Evolutionary conservation across 2,113 vertebrate species (phyloP).

Genomic region (Equus quagga): DNA sequence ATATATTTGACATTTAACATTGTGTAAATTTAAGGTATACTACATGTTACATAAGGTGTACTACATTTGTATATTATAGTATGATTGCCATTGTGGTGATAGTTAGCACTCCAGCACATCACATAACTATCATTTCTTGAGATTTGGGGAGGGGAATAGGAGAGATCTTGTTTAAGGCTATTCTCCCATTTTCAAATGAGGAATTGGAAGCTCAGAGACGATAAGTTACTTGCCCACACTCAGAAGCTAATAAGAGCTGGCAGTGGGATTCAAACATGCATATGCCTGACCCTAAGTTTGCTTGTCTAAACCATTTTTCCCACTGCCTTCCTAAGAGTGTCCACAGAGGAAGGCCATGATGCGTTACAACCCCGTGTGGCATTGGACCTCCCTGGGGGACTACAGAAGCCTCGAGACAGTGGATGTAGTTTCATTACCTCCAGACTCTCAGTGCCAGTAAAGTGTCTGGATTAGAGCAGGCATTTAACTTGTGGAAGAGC

Average conservation of each 20-base stretch:
- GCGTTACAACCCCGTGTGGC: background rate
- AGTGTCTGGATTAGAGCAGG: background rate
- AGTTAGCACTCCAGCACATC: background rate
- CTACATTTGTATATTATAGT: background rate
- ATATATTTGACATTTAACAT: background rate
- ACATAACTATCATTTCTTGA: background rate
- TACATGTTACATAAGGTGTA: background rate
- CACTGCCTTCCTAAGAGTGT: background rate
- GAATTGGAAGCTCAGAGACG: background rate
- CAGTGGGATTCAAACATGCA: background rate
- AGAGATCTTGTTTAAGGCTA: background rate
- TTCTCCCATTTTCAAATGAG: background rate
- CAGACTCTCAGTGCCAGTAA: background rate
- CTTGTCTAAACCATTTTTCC: background rate
- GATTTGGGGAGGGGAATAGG: background rate
- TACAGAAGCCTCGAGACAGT: background rate
- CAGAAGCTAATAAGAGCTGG: background rate
- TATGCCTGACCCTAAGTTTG: background rate
- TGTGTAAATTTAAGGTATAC: background rate
- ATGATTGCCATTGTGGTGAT: background rate
- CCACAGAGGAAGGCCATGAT: background rate
- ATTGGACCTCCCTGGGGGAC: accelerated
- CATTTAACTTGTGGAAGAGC: background rate
- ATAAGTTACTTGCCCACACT: background rate
- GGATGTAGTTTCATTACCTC: background rate